Evolutionary conservation across 2,113 vertebrate genomes (phyloP).

Genomic region (Melanerpes formicivorus): DNA sequence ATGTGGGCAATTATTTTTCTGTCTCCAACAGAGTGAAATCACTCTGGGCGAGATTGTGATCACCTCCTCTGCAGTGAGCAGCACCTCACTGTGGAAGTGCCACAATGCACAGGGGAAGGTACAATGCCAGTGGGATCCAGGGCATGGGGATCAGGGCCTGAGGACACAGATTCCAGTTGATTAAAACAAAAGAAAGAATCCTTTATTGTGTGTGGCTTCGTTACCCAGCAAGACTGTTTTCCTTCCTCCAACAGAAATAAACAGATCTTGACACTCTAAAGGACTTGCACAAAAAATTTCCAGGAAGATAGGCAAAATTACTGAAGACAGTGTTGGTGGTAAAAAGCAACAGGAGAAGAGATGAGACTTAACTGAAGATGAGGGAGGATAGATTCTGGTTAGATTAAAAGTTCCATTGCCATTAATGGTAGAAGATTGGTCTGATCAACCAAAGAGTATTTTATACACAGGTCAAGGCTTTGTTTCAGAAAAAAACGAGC

Average conservation of each 20-base stretch:
- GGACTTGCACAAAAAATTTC: conserved; percentile 57
- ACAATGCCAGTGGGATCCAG: background rate
- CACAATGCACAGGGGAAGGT: background rate
- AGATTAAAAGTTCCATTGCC: conserved; percentile 59
- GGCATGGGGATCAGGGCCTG: background rate
- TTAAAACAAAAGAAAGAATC: conserved; percentile 55
- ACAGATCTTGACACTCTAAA: conserved; percentile 49
- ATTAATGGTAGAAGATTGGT: conserved; percentile 44
- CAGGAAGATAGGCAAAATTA: conserved; percentile 35
- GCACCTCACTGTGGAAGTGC: background rate
- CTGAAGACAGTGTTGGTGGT: conserved; percentile 24
- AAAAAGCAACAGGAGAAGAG: conserved; percentile 27
- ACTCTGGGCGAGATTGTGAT: background rate
- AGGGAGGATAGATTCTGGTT: conserved; percentile 5
- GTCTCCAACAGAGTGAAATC: background rate
- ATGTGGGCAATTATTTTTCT: background rate
- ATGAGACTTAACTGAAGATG: background rate
- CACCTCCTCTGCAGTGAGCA: background rate
- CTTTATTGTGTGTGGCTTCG: background rate
- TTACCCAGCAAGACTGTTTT: conserved; percentile 38
- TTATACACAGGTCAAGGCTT: background rate
- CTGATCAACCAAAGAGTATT: conserved; percentile 25
- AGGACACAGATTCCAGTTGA: background rate
- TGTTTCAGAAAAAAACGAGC: background rate
- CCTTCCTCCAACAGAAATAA: conserved; percentile 58